phyloP scores from a whole-genome alignment of 1,140 invertebrate genomes.

The Chlorops oryzae region DNA sequence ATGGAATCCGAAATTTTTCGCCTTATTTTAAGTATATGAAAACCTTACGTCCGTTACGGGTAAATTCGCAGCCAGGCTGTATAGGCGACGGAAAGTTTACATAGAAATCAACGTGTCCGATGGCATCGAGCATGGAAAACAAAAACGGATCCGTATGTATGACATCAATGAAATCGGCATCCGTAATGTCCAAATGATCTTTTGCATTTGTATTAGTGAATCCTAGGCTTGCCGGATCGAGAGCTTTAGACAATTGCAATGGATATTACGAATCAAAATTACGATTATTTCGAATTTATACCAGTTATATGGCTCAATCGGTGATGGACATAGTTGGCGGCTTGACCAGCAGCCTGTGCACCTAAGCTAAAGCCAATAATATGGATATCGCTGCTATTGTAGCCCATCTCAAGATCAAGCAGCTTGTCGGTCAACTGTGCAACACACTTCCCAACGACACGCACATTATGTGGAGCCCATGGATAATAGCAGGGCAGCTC shows the following conservation, averaged over 20 bases:
- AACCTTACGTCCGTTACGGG: constrained; percentile 18
- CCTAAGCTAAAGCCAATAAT: constrained; percentile 83
- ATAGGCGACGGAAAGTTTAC: constrained; percentile 65
- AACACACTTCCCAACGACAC: constrained; percentile 48
- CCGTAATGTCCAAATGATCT: constrained; percentile 45
- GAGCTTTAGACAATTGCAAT: constrained; percentile 3
- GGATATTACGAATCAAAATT: background rate
- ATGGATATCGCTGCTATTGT: constrained; percentile 57
- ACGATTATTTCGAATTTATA: background rate
- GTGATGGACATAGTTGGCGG: constrained; percentile 45
- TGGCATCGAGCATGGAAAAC: constrained; percentile 54
- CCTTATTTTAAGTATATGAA: constrained; percentile 15
- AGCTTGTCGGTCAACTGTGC: constrained; percentile 47
- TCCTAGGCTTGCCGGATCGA: constrained; percentile 41
- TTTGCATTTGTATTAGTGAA: constrained; percentile 23
- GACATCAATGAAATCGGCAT: constrained; percentile 71
- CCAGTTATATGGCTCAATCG: constrained; percentile 37
- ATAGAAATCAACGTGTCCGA: constrained; percentile 76
- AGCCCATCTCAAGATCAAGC: constrained; percentile 44
- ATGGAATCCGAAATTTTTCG: constrained; percentile 48
- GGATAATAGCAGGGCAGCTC: constrained; percentile 50
- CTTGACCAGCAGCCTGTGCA: constrained; percentile 84
- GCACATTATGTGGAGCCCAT: constrained; percentile 50
- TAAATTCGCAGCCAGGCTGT: constrained; percentile 66
- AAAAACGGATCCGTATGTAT: constrained; percentile 66